Evolutionary conservation across 2,113 vertebrate species (phyloP), one percentile per base, ranked within the genome.

Genomic region (Melanerpes formicivorus): DNA sequence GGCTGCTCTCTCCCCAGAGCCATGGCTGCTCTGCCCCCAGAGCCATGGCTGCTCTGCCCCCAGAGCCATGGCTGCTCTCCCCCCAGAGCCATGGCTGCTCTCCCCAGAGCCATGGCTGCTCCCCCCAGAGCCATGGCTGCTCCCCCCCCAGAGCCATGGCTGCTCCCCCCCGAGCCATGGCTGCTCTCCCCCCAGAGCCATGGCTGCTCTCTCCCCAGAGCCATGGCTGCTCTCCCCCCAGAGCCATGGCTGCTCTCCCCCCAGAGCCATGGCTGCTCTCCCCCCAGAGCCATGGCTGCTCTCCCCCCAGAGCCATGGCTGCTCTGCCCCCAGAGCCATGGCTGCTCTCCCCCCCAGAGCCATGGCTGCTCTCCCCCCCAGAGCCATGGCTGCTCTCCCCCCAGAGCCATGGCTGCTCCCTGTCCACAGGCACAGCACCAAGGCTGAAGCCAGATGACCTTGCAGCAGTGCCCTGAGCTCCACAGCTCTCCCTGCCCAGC

Each of bases 161-260:
- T 42, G 54, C 46, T 82, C 34, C 22, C 19, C 23, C 59, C 29
- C 3, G 14, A 84, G 73, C 0, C 0, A 62, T 4, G 32, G 50
- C 37, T 77, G 34, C 23, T 85, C 60, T 7, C 34, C 34, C 34
- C 34, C 34, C 37, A 37, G 37, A 37, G 37, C 37, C 37, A 37
- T 7, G 37, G 37, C 37, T 37, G 37, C 37, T 37, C 37, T 34
- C 34, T 7, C 34, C 34, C 34, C 37, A 37, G 37, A 37, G 37
- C 37, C 37, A 37, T 7, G 37, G 37, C 37, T 37, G 37, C 37
- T 37, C 37, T 34, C 34, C 34, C 34, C 34, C 34, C 37, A 37
- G 37, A 37, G 37, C 37, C 37, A 37, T 7, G 37, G 37, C 37
- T 37, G 37, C 37, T 37, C 37, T n/a, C n/a, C 10, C 37, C 23